Evolutionary conservation across 2,888 invertebrate species (phyloP).

Genomic region (Cremastobaeus sp.): DNA sequence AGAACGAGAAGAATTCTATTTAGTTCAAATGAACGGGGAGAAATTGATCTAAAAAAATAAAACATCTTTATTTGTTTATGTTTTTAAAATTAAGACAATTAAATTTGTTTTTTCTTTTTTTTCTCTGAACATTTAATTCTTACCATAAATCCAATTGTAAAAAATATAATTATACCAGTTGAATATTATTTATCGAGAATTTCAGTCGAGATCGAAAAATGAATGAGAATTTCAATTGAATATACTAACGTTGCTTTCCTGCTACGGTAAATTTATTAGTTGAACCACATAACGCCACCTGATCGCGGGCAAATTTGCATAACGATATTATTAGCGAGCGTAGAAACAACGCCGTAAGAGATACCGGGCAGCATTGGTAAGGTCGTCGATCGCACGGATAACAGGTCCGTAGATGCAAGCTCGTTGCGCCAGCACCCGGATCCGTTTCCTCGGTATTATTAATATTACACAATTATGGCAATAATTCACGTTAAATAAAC

Average conservation of each 20-base stretch:
- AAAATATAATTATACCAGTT: too few species aligned
- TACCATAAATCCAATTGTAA: too few species aligned
- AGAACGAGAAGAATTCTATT: too few species aligned
- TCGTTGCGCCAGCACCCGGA: slow-evolving; percentile 64
- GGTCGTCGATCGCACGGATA: slow-evolving; percentile 62
- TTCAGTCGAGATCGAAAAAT: slow-evolving; percentile 4
- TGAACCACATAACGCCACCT: slow-evolving; percentile 45
- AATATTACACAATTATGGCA: slow-evolving; percentile 72
- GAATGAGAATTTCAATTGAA: too few species aligned
- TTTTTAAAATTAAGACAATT: too few species aligned
- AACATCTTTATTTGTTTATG: too few species aligned
- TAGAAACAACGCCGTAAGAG: slow-evolving; percentile 69
- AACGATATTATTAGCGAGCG: slow-evolving; percentile 73
- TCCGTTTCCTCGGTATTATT: slow-evolving; percentile 71
- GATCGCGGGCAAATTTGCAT: slow-evolving; percentile 65
- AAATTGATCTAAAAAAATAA: too few species aligned
- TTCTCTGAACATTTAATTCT: too few species aligned
- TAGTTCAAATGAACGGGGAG: too few species aligned
- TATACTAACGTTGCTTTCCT: slow-evolving; percentile 46
- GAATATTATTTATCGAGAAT: too few species aligned
- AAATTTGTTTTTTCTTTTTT: too few species aligned
- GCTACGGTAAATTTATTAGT: slow-evolving; percentile 30
- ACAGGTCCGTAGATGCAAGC: slow-evolving; percentile 60
- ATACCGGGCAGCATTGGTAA: slow-evolving; percentile 64
- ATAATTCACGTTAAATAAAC: slow-evolving; percentile 36